These are phyloP conservation scores for Euura saliciscinereae DNA, from an alignment of 1,140 invertebrate species.

Conservation along the genomic window DNA sequence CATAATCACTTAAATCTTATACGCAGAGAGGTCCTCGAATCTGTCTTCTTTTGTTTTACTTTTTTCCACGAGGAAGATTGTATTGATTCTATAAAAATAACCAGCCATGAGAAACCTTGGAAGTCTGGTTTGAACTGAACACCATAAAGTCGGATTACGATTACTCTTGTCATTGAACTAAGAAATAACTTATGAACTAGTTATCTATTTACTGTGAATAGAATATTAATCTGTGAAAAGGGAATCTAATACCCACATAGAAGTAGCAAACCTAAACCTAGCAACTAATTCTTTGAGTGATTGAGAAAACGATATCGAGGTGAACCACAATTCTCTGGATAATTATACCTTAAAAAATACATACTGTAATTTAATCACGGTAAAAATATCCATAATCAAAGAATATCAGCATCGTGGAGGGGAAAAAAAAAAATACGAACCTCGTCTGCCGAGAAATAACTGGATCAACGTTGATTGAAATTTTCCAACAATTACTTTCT, in stretches of 20 bases:
- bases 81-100: background rate
- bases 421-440: background rate
- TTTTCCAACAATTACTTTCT: background rate
- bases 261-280: constrained; percentile 50
- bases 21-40: no score
- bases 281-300: constrained; percentile 34
- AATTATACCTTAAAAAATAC: constrained; percentile 4
- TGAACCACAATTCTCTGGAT: background rate
- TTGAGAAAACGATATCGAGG: constrained; percentile 26
- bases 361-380: background rate
- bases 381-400: background rate
- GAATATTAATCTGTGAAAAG: constrained; percentile 36
- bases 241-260: constrained; percentile 41
- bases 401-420: background rate
- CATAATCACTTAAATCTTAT: no score
- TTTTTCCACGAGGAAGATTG: background rate
- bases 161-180: constrained; percentile 42
- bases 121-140: constrained; percentile 37
- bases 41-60: no score
- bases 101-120: constrained; percentile 32
- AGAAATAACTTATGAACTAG: constrained; percentile 44
- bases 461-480: background rate
- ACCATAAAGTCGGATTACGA: constrained; percentile 26
- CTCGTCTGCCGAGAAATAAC: background rate
- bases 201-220: constrained; percentile 41